phyloP scores from a whole-genome alignment of 2,113 vertebrate species.

The Thinocorus orbignyianus region DNA sequence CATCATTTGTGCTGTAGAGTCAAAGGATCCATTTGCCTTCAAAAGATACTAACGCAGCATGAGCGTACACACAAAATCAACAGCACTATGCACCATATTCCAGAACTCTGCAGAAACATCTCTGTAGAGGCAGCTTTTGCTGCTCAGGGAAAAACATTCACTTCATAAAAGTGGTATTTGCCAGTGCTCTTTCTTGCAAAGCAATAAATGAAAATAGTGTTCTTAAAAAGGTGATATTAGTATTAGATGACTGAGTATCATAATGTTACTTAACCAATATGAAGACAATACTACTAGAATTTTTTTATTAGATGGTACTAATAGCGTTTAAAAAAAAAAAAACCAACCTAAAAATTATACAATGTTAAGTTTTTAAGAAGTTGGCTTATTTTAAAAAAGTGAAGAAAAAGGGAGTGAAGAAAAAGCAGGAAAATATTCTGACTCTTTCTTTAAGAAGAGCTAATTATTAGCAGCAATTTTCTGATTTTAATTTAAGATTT shows the following conservation, averaged over 20 bases:
- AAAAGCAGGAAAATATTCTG: not conserved
- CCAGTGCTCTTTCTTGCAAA: not conserved
- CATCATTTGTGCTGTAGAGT: not conserved
- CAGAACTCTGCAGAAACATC: not conserved
- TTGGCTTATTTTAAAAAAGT: not conserved
- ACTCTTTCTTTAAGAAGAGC: not conserved
- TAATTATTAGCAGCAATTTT: not conserved
- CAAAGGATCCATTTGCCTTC: not conserved
- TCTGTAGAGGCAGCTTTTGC: not conserved
- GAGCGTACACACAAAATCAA: not conserved
- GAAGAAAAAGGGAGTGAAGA: not conserved
- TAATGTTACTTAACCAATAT: not conserved
- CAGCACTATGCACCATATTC: not conserved
- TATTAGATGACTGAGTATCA: not conserved
- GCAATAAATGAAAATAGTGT: not conserved
- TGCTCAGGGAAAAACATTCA: not conserved
- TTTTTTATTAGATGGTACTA: not conserved
- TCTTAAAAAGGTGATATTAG: not conserved
- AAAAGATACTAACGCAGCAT: not conserved
- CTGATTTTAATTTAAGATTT: not conserved
- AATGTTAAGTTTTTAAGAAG: not conserved
- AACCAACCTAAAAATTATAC: not conserved
- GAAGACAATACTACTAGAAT: not conserved
- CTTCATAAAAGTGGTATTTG: not conserved
- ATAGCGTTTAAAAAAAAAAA: not conserved